These are phyloP conservation scores for Lypha dubia DNA, from an alignment of 2,888 invertebrate species.

Conservation along the genomic window DNA sequence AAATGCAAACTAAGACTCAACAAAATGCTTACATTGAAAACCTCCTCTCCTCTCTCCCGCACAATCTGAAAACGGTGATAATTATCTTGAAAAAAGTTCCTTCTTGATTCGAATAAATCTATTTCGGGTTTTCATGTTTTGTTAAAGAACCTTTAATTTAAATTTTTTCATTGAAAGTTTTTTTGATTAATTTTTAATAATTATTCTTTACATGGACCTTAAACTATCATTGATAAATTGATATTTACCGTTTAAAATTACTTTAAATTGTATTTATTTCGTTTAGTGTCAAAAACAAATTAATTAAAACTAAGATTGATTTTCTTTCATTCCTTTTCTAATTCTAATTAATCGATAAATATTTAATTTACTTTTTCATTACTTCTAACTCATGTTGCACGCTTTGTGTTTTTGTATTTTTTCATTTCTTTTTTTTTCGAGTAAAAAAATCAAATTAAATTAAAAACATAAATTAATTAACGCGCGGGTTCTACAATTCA, in stretches of 20 bases:
- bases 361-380: conserved; percentile 51
- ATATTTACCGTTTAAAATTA: conserved; percentile 15
- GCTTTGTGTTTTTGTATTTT: conserved; percentile 79
- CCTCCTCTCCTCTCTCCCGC: not conserved
- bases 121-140: conserved; percentile 33
- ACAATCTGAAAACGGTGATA: conserved; percentile 43
- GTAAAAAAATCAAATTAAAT: conserved; percentile 55
- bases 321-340: not conserved
- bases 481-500: not conserved
- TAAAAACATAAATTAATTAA: not conserved
- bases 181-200: not conserved
- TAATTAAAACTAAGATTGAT: conserved; percentile 28
- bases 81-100: conserved; percentile 52
- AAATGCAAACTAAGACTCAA: not conserved
- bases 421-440: no score
- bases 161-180: conserved; percentile 7
- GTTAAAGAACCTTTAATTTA: not conserved
- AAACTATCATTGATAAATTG: conserved; percentile 17
- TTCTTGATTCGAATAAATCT: conserved; percentile 31
- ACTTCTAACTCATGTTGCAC: conserved; percentile 78
- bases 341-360: conserved; percentile 55
- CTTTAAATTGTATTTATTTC: conserved; percentile 33
- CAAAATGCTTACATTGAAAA: not conserved
- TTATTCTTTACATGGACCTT: not conserved
- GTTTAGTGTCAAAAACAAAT: conserved; percentile 52